Conservation (phyloP, 2,113 vertebrate genomes). For the Coptodon rendalli region DNA sequence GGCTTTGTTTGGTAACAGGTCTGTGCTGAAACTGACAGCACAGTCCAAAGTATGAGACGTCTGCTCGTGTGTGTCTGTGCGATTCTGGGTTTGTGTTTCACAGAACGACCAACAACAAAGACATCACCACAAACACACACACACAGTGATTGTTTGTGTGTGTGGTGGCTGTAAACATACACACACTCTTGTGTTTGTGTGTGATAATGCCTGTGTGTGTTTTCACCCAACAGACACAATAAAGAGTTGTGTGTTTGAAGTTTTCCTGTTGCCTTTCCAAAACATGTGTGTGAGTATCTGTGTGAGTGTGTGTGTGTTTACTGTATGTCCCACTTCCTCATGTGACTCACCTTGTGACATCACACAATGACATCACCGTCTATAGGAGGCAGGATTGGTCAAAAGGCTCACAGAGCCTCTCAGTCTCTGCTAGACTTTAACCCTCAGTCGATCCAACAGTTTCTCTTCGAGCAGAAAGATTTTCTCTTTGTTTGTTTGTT, state of each 20-base stretch:
- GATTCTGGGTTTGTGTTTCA: not conserved
- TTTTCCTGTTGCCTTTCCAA: not conserved
- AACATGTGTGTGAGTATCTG: not conserved
- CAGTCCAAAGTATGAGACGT: conserved; percentile 37
- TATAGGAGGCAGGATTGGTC: not conserved
- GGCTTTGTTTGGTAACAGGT: conserved; percentile 26
- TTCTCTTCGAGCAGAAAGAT: not conserved
- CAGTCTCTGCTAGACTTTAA: not conserved
- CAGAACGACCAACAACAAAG: not conserved
- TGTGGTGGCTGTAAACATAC: not conserved
- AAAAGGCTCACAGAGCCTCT: not conserved
- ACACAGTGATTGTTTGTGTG: not conserved
- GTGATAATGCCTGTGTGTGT: not conserved
- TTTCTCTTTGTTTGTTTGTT: not conserved
- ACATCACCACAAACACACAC: not conserved
- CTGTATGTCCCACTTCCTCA: conserved; percentile 6
- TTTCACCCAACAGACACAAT: not conserved
- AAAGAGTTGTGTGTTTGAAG: not conserved
- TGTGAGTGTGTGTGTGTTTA: not conserved
- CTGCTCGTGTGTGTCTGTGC: not conserved
- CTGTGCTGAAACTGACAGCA: conserved; percentile 41
- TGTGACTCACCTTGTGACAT: conserved; percentile 54
- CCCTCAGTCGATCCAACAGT: not conserved
- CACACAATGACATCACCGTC: conserved; percentile 20
- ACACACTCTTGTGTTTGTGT: not conserved